phyloP scores from a whole-genome alignment of 2,888 invertebrate species.

The Drosophila subsilvestris region DNA sequence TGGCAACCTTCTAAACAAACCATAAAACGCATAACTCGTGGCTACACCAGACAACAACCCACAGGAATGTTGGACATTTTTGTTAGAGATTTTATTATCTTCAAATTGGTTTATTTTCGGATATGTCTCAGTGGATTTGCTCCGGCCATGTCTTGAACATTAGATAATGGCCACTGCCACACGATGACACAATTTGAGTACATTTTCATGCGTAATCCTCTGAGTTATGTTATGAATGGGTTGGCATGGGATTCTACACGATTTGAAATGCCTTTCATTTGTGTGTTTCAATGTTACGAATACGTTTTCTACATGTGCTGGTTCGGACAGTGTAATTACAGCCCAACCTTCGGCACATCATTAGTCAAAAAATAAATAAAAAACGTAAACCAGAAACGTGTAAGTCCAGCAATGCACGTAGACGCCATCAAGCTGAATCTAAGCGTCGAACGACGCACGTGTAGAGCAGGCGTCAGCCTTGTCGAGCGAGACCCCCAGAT shows the following conservation, averaged over 20 bases:
- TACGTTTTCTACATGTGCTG: not conserved
- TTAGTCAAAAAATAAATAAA: constrained; percentile 16
- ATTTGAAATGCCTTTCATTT: too few relatives aligned
- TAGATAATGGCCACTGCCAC: not conserved
- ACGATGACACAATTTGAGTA: not conserved
- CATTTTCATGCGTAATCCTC: not conserved
- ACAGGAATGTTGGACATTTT: constrained; percentile 30
- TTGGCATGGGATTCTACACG: not conserved
- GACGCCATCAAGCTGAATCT: constrained; percentile 58
- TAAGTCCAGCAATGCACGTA: constrained; percentile 60
- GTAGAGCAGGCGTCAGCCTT: constrained; percentile 56
- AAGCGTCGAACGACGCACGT: constrained; percentile 62
- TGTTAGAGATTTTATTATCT: constrained; percentile 2
- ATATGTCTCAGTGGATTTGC: constrained; percentile 4
- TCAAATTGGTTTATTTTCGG: constrained; percentile 11
- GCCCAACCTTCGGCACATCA: constrained; percentile 53
- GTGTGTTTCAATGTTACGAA: not conserved
- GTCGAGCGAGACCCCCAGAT: constrained; percentile 8
- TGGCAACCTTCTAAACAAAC: constrained; percentile 65
- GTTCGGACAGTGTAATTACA: constrained; percentile 27
- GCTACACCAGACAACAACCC: constrained; percentile 18
- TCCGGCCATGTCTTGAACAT: not conserved
- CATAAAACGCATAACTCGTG: constrained; percentile 54
- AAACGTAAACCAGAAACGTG: constrained; percentile 46
- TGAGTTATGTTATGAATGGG: not conserved